These are phyloP conservation scores for Heliconius ethilla DNA, from an alignment of 2,888 invertebrate species.

Conservation along the genomic window DNA sequence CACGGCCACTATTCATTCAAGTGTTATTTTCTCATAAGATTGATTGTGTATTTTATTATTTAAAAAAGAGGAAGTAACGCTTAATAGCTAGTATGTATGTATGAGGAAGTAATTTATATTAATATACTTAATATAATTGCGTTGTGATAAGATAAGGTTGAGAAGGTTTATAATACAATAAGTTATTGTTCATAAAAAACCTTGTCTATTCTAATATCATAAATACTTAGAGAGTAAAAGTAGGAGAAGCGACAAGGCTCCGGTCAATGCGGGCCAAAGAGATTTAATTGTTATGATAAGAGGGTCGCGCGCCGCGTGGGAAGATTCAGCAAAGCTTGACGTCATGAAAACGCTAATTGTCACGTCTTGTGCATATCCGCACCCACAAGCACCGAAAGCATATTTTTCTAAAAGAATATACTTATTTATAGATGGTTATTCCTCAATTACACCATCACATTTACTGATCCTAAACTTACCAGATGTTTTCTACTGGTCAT, in stretches of 20 bases:
- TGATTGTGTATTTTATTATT: slow-evolving; percentile 66
- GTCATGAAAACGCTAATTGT: slow-evolving; percentile 61
- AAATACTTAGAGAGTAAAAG: slow-evolving; percentile 50
- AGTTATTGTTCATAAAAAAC: not conserved
- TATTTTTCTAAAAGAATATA: too few relatives aligned
- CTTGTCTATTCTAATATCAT: slow-evolving; percentile 34
- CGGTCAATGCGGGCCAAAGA: slow-evolving; percentile 61
- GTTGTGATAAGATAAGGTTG: not conserved
- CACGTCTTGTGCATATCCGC: slow-evolving; percentile 56
- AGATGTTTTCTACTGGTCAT: too few relatives aligned
- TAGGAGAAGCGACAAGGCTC: slow-evolving; percentile 54
- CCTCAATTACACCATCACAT: too few relatives aligned
- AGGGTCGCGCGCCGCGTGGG: slow-evolving; percentile 63
- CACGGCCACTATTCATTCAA: slow-evolving; percentile 65
- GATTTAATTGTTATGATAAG: slow-evolving; percentile 71
- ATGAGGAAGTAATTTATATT: slow-evolving; percentile 7
- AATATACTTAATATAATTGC: not conserved
- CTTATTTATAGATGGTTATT: too few relatives aligned
- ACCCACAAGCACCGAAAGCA: slow-evolving; percentile 30
- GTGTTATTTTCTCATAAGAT: slow-evolving; percentile 71
- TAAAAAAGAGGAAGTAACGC: slow-evolving; percentile 37
- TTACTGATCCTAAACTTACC: too few relatives aligned
- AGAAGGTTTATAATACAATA: not conserved
- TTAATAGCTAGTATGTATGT: not conserved
- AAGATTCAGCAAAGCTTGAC: slow-evolving; percentile 58